Conservation (phyloP, 2,797 vertebrate species). For the Lutjanus argentimaculatus region DNA sequence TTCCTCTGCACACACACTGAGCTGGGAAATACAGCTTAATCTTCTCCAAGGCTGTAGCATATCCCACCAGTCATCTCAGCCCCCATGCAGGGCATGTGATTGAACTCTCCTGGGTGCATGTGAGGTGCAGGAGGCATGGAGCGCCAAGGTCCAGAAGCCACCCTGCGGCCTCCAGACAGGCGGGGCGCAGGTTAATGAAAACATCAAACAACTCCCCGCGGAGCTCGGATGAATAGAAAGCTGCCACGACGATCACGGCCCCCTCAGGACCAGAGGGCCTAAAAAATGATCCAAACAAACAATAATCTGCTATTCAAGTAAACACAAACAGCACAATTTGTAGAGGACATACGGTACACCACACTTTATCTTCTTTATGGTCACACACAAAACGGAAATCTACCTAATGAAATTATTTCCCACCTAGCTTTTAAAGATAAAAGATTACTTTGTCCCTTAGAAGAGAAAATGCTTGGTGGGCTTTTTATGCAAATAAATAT, state of each 20-base stretch:
- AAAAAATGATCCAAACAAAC: constrained; percentile 63
- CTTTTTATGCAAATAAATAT: constrained; percentile 50
- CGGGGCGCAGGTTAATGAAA: constrained; percentile 81
- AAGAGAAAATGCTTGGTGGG: constrained; percentile 37
- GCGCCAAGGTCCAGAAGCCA: constrained; percentile 60
- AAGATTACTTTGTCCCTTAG: constrained; percentile 40
- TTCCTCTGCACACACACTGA: constrained; percentile 34
- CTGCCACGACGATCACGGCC: constrained; percentile 48
- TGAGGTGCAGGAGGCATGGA: constrained; percentile 58
- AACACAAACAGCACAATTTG: constrained; percentile 47
- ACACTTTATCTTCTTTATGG: constrained; percentile 27
- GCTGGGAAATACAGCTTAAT: constrained; percentile 66
- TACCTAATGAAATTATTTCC: constrained; percentile 50
- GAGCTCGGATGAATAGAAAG: constrained; percentile 65
- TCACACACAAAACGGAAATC: constrained; percentile 36
- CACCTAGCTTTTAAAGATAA: constrained; percentile 48
- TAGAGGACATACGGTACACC: constrained; percentile 30
- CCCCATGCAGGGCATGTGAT: constrained; percentile 76
- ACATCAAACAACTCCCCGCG: constrained; percentile 76
- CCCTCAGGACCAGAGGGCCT: constrained; percentile 30
- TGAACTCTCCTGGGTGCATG: constrained; percentile 74
- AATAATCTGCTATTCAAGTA: constrained; percentile 49
- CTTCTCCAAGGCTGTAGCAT: constrained; percentile 61
- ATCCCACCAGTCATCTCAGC: constrained; percentile 53
- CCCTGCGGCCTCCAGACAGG: constrained; percentile 65